Conservation (phyloP, 1,140 invertebrate genomes). For the Vanessa tameamea region DNA sequence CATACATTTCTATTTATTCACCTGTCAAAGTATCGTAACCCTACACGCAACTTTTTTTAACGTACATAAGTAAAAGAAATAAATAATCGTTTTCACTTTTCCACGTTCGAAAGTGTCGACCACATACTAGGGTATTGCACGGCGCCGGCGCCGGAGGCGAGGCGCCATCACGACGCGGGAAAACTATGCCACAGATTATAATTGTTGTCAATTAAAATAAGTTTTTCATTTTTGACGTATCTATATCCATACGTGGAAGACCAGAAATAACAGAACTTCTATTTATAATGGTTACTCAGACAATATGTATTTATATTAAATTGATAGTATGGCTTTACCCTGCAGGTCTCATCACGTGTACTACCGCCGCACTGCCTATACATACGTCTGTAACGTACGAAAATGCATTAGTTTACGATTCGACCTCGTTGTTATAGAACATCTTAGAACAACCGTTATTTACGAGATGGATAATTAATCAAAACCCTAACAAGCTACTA, state of each 20-base stretch:
- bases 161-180: slow-evolving; percentile 38
- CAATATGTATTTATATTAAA: too few species aligned
- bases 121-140: slow-evolving; percentile 17
- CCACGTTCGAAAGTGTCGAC: slow-evolving; percentile 29
- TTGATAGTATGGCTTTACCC: too few species aligned
- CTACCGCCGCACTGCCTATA: too few species aligned
- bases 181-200: slow-evolving; percentile 37
- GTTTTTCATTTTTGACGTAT: slow-evolving; percentile 12
- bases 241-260: not conserved
- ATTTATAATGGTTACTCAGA: too few species aligned
- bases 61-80: slow-evolving; percentile 25
- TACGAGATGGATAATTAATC: too few species aligned
- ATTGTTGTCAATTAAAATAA: slow-evolving; percentile 18
- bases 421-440: too few species aligned
- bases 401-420: too few species aligned
- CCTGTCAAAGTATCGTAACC: not conserved
- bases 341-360: too few species aligned
- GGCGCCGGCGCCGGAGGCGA: slow-evolving; percentile 33
- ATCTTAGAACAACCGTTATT: too few species aligned
- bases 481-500: too few species aligned
- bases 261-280: too few species aligned
- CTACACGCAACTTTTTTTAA: not conserved
- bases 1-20: not conserved
- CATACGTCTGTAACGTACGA: too few species aligned
- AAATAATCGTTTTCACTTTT: slow-evolving; percentile 38